Evolutionary conservation across 2,888 invertebrate genomes (phyloP), one percentile per base, ranked within the genome.

Genomic region (Dolichopus griseipennis): DNA sequence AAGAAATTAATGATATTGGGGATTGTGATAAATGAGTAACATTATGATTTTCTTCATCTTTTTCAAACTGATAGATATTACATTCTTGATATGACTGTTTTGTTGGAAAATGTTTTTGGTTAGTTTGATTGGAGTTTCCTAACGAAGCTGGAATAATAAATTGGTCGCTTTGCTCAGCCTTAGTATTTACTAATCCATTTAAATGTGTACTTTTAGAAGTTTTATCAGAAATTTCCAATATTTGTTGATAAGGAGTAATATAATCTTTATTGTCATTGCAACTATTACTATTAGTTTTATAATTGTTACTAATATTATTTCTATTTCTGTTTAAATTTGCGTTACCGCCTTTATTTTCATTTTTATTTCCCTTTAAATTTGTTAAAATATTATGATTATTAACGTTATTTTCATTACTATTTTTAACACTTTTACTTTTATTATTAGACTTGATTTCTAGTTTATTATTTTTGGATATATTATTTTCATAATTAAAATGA

Each of bases 101-200:
- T 18, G 27, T 27, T 63, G 15, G 5, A 27, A 63, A 22, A 1
- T 73, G 75, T 2, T 75, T 75, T 12, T 76, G 76, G 27, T 77
- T 75, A 7, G 76, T 75, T 62, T 76, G 77, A 65, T 74, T 76
- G 20, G 75, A 0, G 27, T 62, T 9, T 22, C 62, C 22, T 27
- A 22, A 10, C 9, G 18, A 2, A 79, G 79, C 70, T 78, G 78
- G 70, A 79, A 8, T 3, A 70, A 66, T 52, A 65, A 68, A 21
- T 52, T 70, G 9, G 20, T 69, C 33, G 69, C 68, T 33, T 79
- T 80, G 69, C 80, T 79, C 18, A 79, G 79, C 1, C 78, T 72
- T 9, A 78, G 78, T 21, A 78, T 78, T 21, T 79, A 73, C 4
- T 52, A 52, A 18, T 52, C 52, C 52, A 52, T 52, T 52, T 6